Conservation (phyloP, 1,140 invertebrate species). For the Matsumurasca onukii region DNA sequence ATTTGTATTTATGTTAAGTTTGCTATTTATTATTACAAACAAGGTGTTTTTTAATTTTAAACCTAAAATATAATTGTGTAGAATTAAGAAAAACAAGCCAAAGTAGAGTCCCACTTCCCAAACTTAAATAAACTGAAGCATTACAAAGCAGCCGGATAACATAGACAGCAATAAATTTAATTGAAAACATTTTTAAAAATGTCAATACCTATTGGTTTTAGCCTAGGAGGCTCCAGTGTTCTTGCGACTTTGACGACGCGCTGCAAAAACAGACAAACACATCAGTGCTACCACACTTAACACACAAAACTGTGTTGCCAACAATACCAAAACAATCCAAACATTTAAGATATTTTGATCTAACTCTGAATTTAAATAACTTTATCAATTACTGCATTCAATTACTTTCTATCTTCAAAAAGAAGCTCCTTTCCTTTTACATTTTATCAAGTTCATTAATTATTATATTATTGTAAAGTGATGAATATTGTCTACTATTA, state of each 20-base stretch:
- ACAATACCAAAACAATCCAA: constrained; percentile 15
- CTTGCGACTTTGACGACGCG: constrained; percentile 3
- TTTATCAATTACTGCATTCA: not conserved
- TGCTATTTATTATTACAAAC: too few species aligned
- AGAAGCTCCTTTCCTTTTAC: not conserved
- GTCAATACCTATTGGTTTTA: constrained; percentile 3
- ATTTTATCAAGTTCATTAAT: not conserved
- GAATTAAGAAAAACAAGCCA: not conserved
- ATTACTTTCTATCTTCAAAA: not conserved
- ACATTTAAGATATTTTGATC: not conserved
- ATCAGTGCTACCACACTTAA: constrained; percentile 29
- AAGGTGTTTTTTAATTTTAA: not conserved
- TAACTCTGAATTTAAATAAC: not conserved
- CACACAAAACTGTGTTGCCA: constrained; percentile 10
- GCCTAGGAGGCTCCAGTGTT: not conserved
- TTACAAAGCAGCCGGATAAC: not conserved
- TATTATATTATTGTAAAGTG: constrained; percentile 25
- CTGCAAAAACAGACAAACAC: constrained; percentile 13
- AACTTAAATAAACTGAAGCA: not conserved
- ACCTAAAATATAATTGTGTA: not conserved
- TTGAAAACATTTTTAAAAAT: not conserved
- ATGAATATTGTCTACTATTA: not conserved
- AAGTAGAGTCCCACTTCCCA: not conserved
- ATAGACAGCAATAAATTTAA: not conserved
- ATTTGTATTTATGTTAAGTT: too few species aligned